Base-by-base conservation (phyloP, 2,113 vertebrate species). In the Octodon degus region DNA sequence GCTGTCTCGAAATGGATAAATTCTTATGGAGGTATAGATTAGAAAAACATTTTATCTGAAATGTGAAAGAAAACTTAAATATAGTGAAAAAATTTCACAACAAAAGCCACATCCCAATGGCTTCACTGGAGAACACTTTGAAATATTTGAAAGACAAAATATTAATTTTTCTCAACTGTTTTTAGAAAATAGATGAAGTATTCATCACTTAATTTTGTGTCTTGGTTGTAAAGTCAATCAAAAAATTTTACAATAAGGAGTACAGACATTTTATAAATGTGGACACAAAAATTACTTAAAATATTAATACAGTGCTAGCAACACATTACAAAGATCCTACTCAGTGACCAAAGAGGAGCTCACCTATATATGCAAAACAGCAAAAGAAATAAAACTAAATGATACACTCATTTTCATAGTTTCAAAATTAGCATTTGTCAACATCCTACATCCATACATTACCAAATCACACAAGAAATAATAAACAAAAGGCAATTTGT, bases 81-180 rank as follows among this genome's bases (percentile, higher is more conserved):
- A 22, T 47, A 92, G 67, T 50, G 13, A 67, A 93, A 27, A 77
- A 62, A 17, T 2, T 43, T 10, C 8, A 10, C 25, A 65, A 7
- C 13, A 34, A 86, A 74, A 50, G 17, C 0, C 12, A 19, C 60
- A 22, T 2, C 3, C 2, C 20, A 68, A 7, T 25, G 43, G 1
- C 4, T 90, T 82, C 37, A 65, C 9, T 47, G 22, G 47, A 32
- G 27, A 79, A 79, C 50, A 50, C 13, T 50, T 32, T 32, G 13
- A 79, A 50, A 32, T 50, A 47, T 79, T 79, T 32, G 13, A 79
- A 50, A 32, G 27, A 43, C 19, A 72, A 10, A 20, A 47, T 93
- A 74, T 30, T 6, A 65, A 34, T 60, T 76, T 32, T 76, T 87
- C 5, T 87, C 3, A 76, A 62, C 14, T 19, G 32, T 68, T 47